Evolutionary conservation across 2,113 vertebrate species (phyloP).

Genomic region (Hippolais icterina): DNA sequence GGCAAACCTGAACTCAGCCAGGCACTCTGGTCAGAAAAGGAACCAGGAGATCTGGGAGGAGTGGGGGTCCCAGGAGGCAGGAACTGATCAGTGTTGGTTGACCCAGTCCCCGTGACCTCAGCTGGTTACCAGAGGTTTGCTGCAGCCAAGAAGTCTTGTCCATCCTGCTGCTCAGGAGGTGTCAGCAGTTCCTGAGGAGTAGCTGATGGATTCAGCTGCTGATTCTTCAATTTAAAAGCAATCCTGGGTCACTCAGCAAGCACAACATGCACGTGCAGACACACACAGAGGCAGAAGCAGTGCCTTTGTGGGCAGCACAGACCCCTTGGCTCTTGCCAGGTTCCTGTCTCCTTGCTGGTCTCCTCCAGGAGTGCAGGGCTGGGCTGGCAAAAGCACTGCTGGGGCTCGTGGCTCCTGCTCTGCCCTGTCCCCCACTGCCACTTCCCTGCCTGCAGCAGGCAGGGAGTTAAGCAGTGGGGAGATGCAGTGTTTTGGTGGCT

Average conservation of each 20-base stretch:
- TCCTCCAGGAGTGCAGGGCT: neutral
- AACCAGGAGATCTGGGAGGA: neutral
- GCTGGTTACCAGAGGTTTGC: neutral
- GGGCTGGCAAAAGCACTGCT: neutral
- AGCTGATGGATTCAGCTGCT: neutral
- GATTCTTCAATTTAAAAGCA: neutral
- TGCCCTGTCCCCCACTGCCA: neutral
- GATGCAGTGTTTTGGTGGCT: neutral
- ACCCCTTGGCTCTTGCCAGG: neutral
- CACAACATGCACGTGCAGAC: neutral
- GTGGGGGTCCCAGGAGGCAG: neutral
- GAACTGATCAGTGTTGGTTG: neutral
- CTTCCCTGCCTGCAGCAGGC: neutral
- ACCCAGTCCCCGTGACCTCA: accelerated
- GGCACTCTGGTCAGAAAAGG: neutral
- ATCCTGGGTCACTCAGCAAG: neutral
- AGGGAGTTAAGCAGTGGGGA: neutral
- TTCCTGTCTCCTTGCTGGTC: neutral
- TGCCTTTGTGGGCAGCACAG: neutral
- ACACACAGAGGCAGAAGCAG: accelerated
- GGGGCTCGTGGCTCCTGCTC: accelerated
- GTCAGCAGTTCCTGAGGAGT: neutral
- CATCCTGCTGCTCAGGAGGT: neutral
- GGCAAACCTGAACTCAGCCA: neutral
- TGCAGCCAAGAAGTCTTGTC: neutral